phyloP scores from a whole-genome alignment of 23 tunicate genomes.

The Ciona savignyi region DNA sequence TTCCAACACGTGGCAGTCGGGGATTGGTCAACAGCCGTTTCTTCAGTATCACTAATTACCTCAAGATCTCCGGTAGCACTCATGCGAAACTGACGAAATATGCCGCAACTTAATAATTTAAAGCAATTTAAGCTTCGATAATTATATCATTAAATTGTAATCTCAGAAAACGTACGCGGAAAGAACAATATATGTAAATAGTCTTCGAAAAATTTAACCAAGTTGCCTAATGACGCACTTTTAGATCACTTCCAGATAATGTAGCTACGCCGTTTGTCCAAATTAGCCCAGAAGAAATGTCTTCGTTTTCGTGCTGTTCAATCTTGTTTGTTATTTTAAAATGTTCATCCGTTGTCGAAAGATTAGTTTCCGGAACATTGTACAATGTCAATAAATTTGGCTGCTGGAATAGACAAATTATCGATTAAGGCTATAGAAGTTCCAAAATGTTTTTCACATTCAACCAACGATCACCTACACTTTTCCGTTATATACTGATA shows the following conservation, averaged over 20 bases:
- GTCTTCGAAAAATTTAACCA: too few species aligned
- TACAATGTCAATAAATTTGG: too few species aligned
- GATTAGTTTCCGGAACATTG: too few species aligned
- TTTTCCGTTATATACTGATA: not conserved
- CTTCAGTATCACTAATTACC: not conserved
- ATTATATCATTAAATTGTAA: too few species aligned
- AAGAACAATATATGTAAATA: too few species aligned
- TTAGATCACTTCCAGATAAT: slow-evolving; percentile 53
- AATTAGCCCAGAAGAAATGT: slow-evolving; percentile 20
- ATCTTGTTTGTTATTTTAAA: too few species aligned
- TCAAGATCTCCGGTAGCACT: not conserved
- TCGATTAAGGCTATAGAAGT: too few species aligned
- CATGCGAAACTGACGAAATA: not conserved
- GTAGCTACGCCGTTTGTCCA: slow-evolving; percentile 50
- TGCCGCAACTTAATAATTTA: not conserved
- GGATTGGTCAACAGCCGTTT: not conserved
- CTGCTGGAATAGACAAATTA: too few species aligned
- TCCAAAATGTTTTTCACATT: too few species aligned
- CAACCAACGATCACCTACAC: not conserved
- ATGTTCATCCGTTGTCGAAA: too few species aligned
- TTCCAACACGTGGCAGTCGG: not conserved
- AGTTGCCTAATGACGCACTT: slow-evolving; percentile 20
- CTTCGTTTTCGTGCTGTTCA: too few species aligned
- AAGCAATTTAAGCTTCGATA: too few species aligned
- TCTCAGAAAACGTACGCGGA: not conserved